Conservation (phyloP, 1,140 invertebrate species). For the Bombus picipes region DNA sequence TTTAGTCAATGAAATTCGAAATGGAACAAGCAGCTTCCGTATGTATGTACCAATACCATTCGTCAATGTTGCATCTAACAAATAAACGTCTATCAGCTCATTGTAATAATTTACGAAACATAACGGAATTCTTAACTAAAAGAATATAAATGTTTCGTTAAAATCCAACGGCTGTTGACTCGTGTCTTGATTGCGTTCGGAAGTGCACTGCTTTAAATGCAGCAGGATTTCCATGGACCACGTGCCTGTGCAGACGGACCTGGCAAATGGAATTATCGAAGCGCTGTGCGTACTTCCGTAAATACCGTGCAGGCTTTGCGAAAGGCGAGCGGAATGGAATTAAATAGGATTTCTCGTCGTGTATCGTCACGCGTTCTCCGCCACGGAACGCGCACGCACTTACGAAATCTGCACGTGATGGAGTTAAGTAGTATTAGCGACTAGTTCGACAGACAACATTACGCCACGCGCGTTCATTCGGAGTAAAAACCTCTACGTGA, state of each 20-base stretch:
- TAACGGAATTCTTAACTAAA: not conserved
- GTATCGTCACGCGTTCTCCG: conserved; percentile 10
- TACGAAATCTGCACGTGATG: conserved; percentile 32
- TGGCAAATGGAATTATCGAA: conserved; percentile 62
- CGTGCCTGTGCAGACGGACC: conserved; percentile 38
- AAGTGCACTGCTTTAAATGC: conserved; percentile 61
- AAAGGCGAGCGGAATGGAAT: conserved; percentile 76
- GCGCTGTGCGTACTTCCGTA: conserved; percentile 52
- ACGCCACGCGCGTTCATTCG: not conserved
- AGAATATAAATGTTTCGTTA: not conserved
- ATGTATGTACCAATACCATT: too few relatives aligned
- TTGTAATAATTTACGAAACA: not conserved
- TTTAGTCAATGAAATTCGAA: not conserved
- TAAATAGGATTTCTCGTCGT: conserved; percentile 60
- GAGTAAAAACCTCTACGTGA: not conserved
- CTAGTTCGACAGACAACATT: not conserved
- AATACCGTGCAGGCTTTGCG: conserved; percentile 67
- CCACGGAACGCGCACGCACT: conserved; percentile 19
- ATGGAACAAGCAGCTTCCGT: not conserved
- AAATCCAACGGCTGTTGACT: conserved; percentile 44
- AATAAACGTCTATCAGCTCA: too few relatives aligned
- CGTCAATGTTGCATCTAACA: not conserved
- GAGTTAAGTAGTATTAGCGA: conserved; percentile 47
- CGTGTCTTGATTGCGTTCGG: conserved; percentile 50
- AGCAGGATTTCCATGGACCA: conserved; percentile 49